These are phyloP conservation scores for Ormyrus rosae DNA, from an alignment of 2,888 invertebrate genomes.

Conservation along the genomic window DNA sequence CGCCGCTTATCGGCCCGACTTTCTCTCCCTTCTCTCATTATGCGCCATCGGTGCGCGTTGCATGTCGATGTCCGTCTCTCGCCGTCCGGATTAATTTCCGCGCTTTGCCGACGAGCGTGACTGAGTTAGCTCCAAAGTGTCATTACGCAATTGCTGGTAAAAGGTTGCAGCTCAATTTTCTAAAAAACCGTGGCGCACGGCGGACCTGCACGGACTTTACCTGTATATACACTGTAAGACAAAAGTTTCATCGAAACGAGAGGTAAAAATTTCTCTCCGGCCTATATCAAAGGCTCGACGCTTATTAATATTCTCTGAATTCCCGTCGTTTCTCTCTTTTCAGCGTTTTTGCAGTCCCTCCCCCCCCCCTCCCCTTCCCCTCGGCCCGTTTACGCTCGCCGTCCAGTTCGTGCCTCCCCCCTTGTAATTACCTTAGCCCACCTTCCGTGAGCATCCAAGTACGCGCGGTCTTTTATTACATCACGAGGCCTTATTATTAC, in stretches of 20 bases:
- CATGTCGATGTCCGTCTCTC: background rate
- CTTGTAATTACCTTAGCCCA: slow-evolving; percentile 48
- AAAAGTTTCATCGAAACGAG: background rate
- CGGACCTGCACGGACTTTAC: no score
- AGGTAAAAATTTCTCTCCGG: background rate
- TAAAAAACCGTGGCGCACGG: no score
- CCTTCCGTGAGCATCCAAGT: slow-evolving; percentile 39
- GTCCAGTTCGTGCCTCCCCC: background rate
- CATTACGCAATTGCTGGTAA: no score
- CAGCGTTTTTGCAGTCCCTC: background rate
- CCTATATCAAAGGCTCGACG: background rate
- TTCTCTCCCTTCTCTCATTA: no score
- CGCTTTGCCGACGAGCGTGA: background rate
- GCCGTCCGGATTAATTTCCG: background rate
- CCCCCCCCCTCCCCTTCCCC: background rate
- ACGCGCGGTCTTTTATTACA: slow-evolving; percentile 52
- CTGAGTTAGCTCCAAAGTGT: background rate
- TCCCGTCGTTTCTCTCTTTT: background rate
- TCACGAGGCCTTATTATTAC: slow-evolving; percentile 52
- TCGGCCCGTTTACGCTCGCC: background rate
- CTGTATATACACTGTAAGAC: no score
- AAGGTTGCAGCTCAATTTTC: no score
- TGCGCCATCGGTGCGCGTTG: background rate
- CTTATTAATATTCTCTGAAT: background rate
- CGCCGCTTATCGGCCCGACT: no score